Percentiles rank a stretch among this genome's conserved stretches.
These are phyloP conservation scores for Scartelaos histophorus DNA, from an alignment of 2,113 vertebrate species.

Conservation along the genomic window DNA sequence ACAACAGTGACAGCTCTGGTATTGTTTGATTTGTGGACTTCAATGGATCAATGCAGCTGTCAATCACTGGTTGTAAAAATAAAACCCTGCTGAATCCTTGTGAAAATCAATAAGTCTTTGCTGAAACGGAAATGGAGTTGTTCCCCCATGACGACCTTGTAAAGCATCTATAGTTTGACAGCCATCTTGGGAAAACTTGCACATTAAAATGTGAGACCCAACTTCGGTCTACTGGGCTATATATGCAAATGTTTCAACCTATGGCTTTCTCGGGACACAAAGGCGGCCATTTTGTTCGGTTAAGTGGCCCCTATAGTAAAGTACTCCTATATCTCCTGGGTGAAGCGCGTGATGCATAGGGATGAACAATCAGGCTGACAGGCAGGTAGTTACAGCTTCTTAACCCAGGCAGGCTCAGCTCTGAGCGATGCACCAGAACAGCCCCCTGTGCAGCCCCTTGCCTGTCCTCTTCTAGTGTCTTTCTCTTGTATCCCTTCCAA, in stretches of 20 bases:
- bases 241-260: slow-evolving; percentile 8
- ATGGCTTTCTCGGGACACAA: slow-evolving; percentile 24
- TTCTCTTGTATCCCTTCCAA: slow-evolving; percentile 3
- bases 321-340: slow-evolving; percentile 61
- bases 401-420: slow-evolving; percentile 65
- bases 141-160: not conserved
- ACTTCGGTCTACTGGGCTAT: not conserved
- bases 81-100: not conserved
- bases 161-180: not conserved
- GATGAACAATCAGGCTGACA: slow-evolving; percentile 76
- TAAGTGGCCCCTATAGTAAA: slow-evolving; percentile 63
- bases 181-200: not conserved
- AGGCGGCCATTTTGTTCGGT: slow-evolving; percentile 56
- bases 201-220: not conserved
- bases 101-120: not conserved
- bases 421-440: slow-evolving; percentile 68
- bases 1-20: not conserved
- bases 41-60: slow-evolving; percentile 3
- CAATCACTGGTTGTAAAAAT: slow-evolving; percentile 1
- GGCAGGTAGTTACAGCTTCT: slow-evolving; percentile 77
- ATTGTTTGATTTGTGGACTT: not conserved
- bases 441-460: slow-evolving; percentile 24
- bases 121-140: slow-evolving; percentile 4
- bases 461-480: not conserved
- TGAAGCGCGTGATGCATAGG: slow-evolving; percentile 67